Evolutionary conservation across 1,140 invertebrate genomes (phyloP).

Genomic region (Drosophila ironensis): DNA sequence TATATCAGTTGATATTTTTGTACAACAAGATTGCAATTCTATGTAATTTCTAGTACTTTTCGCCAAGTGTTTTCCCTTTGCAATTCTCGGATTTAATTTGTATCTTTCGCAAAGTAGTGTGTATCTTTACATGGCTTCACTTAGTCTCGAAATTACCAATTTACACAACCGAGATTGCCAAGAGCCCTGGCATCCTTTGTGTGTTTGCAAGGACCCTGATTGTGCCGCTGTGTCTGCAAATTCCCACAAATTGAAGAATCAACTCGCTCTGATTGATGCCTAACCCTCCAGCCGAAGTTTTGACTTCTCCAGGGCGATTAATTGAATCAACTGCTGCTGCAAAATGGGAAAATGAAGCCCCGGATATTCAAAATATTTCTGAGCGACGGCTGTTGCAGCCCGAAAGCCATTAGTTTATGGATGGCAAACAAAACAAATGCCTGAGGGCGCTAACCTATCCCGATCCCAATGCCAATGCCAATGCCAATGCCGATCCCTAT

Average conservation of each 20-base stretch:
- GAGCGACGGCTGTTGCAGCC: conserved; percentile 9
- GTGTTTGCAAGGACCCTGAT: neutral
- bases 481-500: neutral
- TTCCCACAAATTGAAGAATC: conserved; percentile 48
- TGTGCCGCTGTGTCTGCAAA: conserved; percentile 18
- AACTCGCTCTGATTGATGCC: conserved; percentile 47
- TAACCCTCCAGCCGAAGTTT: conserved; percentile 19
- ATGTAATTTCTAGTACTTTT: neutral
- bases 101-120: conserved; percentile 23
- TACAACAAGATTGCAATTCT: neutral
- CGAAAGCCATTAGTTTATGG: conserved; percentile 66
- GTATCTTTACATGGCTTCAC: conserved; percentile 16
- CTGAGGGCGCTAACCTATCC: conserved; percentile 64
- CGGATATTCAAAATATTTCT: conserved; percentile 57
- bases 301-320: conserved; percentile 29
- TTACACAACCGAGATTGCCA: conserved; percentile 36
- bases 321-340: conserved; percentile 42
- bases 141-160: conserved; percentile 31
- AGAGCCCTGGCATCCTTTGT: conserved; percentile 30
- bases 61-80: neutral
- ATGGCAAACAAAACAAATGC: conserved; percentile 60
- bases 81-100: conserved; percentile 22
- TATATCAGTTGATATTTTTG: too few species aligned
- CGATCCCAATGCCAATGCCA: neutral
- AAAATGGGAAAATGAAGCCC: conserved; percentile 6